A percentile compares a stretch with the other conserved stretches of the same genome.
phyloP scores from a whole-genome alignment of 1,140 invertebrate genomes.

The Drosophila aff. region DNA sequence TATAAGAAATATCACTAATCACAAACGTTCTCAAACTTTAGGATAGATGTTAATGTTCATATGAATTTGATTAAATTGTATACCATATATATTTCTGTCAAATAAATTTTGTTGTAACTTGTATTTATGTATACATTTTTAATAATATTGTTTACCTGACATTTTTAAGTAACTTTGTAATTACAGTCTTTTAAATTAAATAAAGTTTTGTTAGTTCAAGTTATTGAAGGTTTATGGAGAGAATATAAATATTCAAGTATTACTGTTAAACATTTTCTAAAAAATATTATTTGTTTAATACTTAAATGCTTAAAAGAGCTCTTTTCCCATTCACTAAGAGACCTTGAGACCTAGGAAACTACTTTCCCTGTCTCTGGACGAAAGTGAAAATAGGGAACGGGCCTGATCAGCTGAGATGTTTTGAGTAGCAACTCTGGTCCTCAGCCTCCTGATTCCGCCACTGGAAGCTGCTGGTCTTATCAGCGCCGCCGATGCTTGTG shows the following conservation, averaged over 20 bases:
- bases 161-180: no score
- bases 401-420: constrained; percentile 7
- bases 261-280: no score
- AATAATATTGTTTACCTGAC: no score
- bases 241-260: no score
- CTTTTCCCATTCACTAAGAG: background rate
- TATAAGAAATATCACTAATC: background rate
- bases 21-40: no score
- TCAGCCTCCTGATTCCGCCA: background rate
- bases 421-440: no score
- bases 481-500: constrained; percentile 37
- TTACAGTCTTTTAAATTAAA: background rate
- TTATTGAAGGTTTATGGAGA: no score
- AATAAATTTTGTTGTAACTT: background rate
- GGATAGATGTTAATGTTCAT: no score
- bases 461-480: constrained; percentile 31
- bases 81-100: background rate
- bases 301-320: no score
- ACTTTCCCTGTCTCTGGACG: background rate
- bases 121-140: background rate
- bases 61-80: no score
- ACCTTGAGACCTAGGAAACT: background rate
- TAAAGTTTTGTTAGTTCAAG: background rate
- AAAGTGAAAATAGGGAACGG: constrained; percentile 1
- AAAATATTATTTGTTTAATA: no score